These are phyloP conservation scores for Micronisus gabar DNA, from an alignment of 2,113 vertebrate species.

Conservation along the genomic window DNA sequence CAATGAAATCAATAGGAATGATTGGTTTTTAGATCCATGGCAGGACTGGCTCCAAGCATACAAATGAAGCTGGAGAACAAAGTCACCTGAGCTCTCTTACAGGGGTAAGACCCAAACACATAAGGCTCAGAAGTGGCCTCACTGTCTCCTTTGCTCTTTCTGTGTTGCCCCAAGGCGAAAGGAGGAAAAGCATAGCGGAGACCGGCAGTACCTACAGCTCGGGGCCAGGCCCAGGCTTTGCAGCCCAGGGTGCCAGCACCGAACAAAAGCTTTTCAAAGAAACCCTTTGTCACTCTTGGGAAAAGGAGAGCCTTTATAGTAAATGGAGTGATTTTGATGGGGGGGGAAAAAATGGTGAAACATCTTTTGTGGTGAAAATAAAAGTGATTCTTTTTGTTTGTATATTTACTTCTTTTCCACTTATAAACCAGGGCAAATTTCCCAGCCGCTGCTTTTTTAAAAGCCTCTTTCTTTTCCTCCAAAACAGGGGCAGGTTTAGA, in stretches of 20 bases:
- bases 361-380: not conserved
- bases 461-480: not conserved
- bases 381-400: not conserved
- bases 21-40: not conserved
- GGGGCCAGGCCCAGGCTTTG: not conserved
- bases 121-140: not conserved
- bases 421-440: not conserved
- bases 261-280: not conserved
- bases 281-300: not conserved
- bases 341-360: not conserved
- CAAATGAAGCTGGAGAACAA: constrained; percentile 3
- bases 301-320: not conserved
- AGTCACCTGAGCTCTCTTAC: not conserved
- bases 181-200: not conserved
- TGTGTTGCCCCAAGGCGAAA: not conserved
- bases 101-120: not conserved
- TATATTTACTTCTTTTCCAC: not conserved
- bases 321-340: not conserved
- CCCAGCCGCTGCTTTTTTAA: not conserved
- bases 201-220: not conserved
- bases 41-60: not conserved
- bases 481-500: not conserved
- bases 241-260: rapidly evolving
- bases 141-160: not conserved
- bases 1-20: constrained; percentile 29